phyloP scores from a whole-genome alignment of 2,797 vertebrate species.

The Loriculus beryllinus region DNA sequence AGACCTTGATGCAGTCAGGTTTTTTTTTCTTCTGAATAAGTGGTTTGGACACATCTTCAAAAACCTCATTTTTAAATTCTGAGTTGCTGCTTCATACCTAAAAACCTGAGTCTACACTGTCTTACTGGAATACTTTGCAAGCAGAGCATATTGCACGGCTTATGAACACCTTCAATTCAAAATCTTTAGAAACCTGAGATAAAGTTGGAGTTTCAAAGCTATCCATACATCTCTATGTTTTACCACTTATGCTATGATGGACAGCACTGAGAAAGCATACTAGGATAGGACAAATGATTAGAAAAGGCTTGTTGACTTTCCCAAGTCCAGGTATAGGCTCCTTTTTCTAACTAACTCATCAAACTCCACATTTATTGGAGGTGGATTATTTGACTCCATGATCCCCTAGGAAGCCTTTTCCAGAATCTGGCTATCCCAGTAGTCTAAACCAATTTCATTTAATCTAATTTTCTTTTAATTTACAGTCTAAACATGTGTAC shows the following conservation, averaged over 20 bases:
- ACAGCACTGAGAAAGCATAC: not conserved
- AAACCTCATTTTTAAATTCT: not conserved
- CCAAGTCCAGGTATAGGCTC: not conserved
- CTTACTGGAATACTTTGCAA: not conserved
- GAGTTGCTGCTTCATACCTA: not conserved
- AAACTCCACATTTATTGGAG: not conserved
- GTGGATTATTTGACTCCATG: not conserved
- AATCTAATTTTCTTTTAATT: not conserved
- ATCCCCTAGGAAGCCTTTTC: not conserved
- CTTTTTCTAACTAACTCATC: not conserved
- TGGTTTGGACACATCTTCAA: not conserved
- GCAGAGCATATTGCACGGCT: not conserved
- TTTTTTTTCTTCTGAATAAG: not conserved
- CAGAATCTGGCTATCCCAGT: not conserved
- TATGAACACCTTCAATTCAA: not conserved
- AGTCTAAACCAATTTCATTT: not conserved
- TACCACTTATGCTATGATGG: not conserved
- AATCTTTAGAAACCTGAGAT: not conserved
- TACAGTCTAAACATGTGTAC: not conserved
- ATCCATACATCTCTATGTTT: not conserved
- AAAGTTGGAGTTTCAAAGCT: not conserved
- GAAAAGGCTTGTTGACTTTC: not conserved
- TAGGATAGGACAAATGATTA: not conserved
- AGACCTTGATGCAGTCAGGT: not conserved
- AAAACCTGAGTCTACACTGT: not conserved